Evolutionary conservation across 2,888 invertebrate genomes (phyloP).

Genomic region (Xestia xanthographa): DNA sequence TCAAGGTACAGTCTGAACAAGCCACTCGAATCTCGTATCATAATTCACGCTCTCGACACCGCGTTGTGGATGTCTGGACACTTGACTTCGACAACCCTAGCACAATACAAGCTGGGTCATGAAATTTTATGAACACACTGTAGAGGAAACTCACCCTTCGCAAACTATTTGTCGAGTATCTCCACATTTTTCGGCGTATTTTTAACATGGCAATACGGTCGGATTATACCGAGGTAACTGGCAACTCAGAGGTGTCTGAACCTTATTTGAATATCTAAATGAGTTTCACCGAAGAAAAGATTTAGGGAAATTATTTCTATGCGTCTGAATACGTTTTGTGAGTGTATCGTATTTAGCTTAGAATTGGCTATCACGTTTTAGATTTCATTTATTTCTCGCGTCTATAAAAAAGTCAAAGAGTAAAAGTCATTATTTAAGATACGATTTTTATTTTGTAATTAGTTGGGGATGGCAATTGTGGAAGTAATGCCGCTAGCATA

Average conservation of each 20-base stretch:
- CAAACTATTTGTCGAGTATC: conserved; percentile 57
- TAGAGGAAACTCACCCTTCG: conserved; percentile 33
- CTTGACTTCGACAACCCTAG: conserved; percentile 55
- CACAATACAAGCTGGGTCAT: conserved; percentile 35
- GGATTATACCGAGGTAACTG: conserved; percentile 46
- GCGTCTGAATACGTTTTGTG: conserved; percentile 34
- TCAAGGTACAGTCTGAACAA: conserved; percentile 8
- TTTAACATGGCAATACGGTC: conserved; percentile 48
- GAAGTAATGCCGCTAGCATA: too few relatives aligned
- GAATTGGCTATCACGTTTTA: background rate
- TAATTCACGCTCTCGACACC: conserved; percentile 15
- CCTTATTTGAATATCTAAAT: conserved; percentile 55
- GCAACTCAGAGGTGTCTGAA: conserved; percentile 45
- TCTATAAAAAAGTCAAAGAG: background rate
- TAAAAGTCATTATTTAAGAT: background rate
- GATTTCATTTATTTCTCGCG: conserved; percentile 8
- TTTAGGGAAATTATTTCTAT: conserved; percentile 33
- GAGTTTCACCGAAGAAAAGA: conserved; percentile 29
- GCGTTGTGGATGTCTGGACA: conserved; percentile 23
- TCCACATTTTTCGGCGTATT: conserved; percentile 40
- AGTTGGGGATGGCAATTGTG: too few relatives aligned
- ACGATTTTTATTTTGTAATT: too few relatives aligned
- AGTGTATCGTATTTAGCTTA: conserved; percentile 14
- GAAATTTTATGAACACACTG: conserved; percentile 60
- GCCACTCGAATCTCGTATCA: conserved; percentile 27